A percentile compares a stretch with the other conserved stretches of the same genome.
Conservation (phyloP, 2,113 vertebrate genomes). For the Daubentonia madagascariensis region DNA sequence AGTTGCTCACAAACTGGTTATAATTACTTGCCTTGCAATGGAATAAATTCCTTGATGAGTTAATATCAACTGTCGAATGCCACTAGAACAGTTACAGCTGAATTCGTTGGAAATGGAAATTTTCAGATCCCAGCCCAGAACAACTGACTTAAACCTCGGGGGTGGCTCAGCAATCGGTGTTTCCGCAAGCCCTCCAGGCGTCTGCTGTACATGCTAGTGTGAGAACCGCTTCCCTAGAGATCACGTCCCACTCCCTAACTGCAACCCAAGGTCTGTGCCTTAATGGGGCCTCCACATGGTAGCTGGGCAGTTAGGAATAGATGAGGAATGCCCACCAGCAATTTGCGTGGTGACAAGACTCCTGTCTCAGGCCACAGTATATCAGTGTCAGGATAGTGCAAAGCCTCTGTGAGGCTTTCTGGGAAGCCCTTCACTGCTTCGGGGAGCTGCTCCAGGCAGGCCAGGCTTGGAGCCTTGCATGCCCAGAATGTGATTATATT, state of each 20-base stretch:
- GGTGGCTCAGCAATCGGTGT: neutral
- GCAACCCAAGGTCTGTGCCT: neutral
- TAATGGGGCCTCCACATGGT: neutral
- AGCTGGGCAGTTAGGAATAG: neutral
- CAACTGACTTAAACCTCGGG: neutral
- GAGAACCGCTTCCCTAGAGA: neutral
- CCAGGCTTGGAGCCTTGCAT: neutral
- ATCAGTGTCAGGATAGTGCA: too few relatives aligned
- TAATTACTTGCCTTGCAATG: neutral
- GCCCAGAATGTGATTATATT: neutral
- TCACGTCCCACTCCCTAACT: too few relatives aligned
- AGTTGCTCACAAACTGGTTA: neutral
- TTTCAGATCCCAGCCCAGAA: neutral
- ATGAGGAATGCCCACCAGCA: neutral
- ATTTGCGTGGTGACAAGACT: neutral
- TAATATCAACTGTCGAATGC: neutral
- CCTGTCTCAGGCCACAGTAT: rapidly evolving
- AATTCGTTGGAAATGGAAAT: too few relatives aligned
- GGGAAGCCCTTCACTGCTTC: neutral
- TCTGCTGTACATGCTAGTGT: neutral
- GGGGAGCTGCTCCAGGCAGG: neutral
- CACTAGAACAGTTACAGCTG: neutral
- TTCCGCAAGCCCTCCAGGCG: too few relatives aligned
- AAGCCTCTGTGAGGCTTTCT: rapidly evolving
- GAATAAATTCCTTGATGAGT: neutral